These are phyloP conservation scores for Trematomus loennbergii DNA, from an alignment of 2,113 vertebrate genomes.

Conservation along the genomic window DNA sequence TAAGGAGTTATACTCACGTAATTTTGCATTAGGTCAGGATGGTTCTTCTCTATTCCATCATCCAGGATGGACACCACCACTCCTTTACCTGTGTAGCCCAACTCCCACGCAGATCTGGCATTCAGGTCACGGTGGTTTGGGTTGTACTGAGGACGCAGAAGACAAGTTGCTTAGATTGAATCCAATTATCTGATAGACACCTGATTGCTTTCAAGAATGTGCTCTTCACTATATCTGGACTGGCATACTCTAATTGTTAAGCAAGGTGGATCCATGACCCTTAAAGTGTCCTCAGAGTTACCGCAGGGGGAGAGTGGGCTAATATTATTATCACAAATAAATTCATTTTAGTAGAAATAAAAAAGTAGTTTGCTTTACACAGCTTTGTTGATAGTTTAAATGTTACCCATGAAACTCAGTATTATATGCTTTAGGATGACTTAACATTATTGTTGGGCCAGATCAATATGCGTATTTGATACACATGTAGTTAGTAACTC, in stretches of 20 bases:
- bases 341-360: too few relatives aligned
- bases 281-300: too few relatives aligned
- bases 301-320: too few relatives aligned
- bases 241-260: not conserved
- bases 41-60: constrained; percentile 98
- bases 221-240: constrained; percentile 23
- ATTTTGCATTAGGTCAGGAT: constrained; percentile 93
- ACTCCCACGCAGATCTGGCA: constrained; percentile 92
- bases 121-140: constrained; percentile 92
- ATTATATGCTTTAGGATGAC: too few relatives aligned
- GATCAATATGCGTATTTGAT: too few relatives aligned
- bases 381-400: too few relatives aligned
- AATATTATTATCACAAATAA: too few relatives aligned
- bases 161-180: constrained; percentile 41
- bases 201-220: constrained; percentile 10
- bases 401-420: too few relatives aligned
- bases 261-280: too few relatives aligned
- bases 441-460: too few relatives aligned
- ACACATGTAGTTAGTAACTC: too few relatives aligned
- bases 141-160: constrained; percentile 85
- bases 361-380: too few relatives aligned
- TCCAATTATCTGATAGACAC: constrained; percentile 27
- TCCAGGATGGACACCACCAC: constrained; percentile 98
- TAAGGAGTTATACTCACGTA: constrained; percentile 89
- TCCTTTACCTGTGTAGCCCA: constrained; percentile 93